Conservation (phyloP, 1,140 invertebrate species). For the Penaeus chinensis region DNA sequence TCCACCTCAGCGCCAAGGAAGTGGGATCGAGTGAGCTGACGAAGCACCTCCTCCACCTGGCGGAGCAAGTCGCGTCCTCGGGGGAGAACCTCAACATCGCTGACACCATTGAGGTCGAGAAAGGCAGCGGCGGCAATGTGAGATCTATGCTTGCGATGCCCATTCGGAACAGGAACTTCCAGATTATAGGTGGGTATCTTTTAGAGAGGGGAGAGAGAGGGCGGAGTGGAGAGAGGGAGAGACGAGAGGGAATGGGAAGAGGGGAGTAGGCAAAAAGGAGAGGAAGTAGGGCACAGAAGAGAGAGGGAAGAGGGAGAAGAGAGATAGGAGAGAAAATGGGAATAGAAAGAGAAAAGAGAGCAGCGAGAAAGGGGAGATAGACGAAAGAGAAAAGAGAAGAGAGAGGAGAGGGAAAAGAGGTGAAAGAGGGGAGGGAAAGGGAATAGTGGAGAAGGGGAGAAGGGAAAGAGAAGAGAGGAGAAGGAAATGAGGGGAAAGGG, state of each 20-base stretch:
- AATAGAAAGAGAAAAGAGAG: neutral
- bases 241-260: too few species aligned
- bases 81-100: conserved; percentile 70
- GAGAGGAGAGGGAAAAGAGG: neutral
- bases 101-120: conserved; percentile 70
- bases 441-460: too few species aligned
- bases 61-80: conserved; percentile 69
- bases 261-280: too few species aligned
- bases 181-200: conserved; percentile 69
- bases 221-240: too few species aligned
- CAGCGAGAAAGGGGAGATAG: neutral
- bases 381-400: neutral
- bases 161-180: conserved; percentile 69
- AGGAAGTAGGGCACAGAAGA: too few species aligned
- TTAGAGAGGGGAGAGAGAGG: too few species aligned
- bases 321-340: neutral
- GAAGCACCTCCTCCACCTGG: conserved; percentile 66
- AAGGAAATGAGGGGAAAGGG: too few species aligned
- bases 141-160: conserved; percentile 71
- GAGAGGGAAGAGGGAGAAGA: too few species aligned
- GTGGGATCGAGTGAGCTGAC: conserved; percentile 49
- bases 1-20: conserved; percentile 41
- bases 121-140: conserved; percentile 69
- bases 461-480: too few species aligned
- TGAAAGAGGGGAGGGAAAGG: neutral